Base-by-base conservation (phyloP, 2,113 vertebrate genomes). In the Myiozetetes cayanensis region DNA sequence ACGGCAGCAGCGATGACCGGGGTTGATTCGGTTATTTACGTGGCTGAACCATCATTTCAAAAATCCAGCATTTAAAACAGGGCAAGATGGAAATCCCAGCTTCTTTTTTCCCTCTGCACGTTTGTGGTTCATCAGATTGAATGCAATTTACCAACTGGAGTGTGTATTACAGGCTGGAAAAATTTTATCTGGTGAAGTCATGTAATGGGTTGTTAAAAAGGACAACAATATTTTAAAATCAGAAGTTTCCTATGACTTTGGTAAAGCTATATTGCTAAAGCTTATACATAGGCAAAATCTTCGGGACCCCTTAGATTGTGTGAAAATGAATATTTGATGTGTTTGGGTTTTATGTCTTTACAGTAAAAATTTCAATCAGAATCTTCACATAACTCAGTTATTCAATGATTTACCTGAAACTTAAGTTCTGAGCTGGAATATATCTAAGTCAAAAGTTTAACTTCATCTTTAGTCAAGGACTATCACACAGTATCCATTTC, bases 91-190 rank as follows among this genome's bases (percentile, higher is more conserved):
- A 73, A 76, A 59, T 24, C 21, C 8, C 50, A 21, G 35, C 4
- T 49, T 43, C 6, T 33, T 59, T 67, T 39, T 4, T 4, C 3
- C 14, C 46, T 23, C 63, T 28, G 43, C 16, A 21, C 61, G 9
- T 53, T 17, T 50, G 35, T 14, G 33, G 39, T 27, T 75, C 70
- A 63, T 63, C 23, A 70, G 56, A 59, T 71, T 35, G 76, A 90
- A 59, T 3, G 39, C 35, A 21, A 27, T 81, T 74, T 49, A n/a
- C 33, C 37, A 46, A 74, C 19, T 17, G 19, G 61, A 52, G 35
- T 2, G 28, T 12, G 35, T 31, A 4, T 27, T 59, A 30, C 0
- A 3, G 55, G 33, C 23, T 4, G 4, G 33, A 16, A 81, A 93
- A 85, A 73, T 52, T 14, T 4, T 4, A 52, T 4, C 33, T 22